A percentile compares a stretch with the other conserved stretches of the same genome.
Evolutionary conservation across 2,888 invertebrate species (phyloP).

Genomic region (Graphium colonna): DNA sequence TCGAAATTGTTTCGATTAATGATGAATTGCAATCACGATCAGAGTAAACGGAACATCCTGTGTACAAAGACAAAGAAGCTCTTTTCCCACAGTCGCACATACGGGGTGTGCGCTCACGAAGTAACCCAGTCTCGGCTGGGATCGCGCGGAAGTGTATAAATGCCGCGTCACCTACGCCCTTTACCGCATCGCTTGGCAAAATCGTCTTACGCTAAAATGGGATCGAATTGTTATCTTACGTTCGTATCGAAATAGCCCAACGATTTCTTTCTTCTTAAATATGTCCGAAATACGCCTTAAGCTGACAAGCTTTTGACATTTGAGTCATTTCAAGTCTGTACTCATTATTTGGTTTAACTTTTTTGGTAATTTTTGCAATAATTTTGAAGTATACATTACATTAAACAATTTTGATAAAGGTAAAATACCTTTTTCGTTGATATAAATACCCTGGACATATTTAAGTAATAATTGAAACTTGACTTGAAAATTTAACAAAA

Average conservation of each 20-base stretch:
- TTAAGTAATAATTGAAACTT: slow-evolving; percentile 2
- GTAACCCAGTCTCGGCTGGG: slow-evolving; percentile 57
- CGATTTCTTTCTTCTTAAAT: neutral
- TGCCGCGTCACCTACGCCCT: slow-evolving; percentile 74
- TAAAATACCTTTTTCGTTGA: no score
- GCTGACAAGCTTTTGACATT: no score
- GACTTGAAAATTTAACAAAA: neutral
- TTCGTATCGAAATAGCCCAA: neutral
- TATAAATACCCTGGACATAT: neutral
- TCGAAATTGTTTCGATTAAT: no score
- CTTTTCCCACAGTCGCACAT: slow-evolving; percentile 74
- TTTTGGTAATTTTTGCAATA: no score
- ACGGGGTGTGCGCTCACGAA: slow-evolving; percentile 75
- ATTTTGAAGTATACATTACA: no score
- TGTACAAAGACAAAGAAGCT: slow-evolving; percentile 55
- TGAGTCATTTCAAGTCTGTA: no score
- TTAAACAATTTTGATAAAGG: no score
- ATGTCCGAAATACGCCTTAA: no score
- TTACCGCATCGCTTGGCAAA: slow-evolving; percentile 53
- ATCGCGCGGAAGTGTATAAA: slow-evolving; percentile 73
- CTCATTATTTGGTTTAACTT: no score
- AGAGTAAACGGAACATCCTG: slow-evolving; percentile 36
- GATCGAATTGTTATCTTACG: slow-evolving; percentile 13
- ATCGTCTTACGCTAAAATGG: slow-evolving; percentile 38
- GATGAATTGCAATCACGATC: neutral